Conservation (phyloP, 2,888 invertebrate species). For the Drosophila hamatofila region DNA sequence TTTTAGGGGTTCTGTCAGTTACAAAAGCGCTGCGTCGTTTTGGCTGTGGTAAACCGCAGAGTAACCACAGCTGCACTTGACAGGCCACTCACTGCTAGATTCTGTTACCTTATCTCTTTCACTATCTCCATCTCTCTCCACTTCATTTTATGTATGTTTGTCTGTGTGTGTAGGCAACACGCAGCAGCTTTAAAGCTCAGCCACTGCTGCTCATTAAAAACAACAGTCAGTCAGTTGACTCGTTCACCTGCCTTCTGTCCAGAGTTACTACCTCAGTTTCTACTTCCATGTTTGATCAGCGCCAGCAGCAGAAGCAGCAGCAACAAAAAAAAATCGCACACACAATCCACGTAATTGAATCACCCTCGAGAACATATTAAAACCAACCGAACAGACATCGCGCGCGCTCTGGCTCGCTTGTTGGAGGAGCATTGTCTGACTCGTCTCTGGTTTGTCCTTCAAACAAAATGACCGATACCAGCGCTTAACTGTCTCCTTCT, state of each 20-base stretch:
- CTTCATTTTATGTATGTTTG: conserved; percentile 1
- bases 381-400: conserved; percentile 62
- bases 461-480: conserved; percentile 71
- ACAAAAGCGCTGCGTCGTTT: conserved; percentile 54
- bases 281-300: conserved; percentile 52
- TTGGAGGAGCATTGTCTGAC: conserved; percentile 55
- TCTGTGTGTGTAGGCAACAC: conserved; percentile 26
- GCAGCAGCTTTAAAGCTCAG: conserved; percentile 58
- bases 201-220: conserved; percentile 65
- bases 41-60: conserved; percentile 52
- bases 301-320: conserved; percentile 34
- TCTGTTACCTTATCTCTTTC: conserved; percentile 17
- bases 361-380: conserved; percentile 79
- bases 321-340: conserved; percentile 48
- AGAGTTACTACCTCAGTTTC: conserved; percentile 44
- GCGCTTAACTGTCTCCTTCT: conserved; percentile 49
- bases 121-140: neutral
- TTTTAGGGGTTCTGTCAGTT: conserved; percentile 28
- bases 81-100: conserved; percentile 48
- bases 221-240: conserved; percentile 65
- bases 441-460: conserved; percentile 72
- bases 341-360: conserved; percentile 75
- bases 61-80: conserved; percentile 63
- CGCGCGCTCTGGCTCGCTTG: conserved; percentile 13
- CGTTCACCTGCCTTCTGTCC: conserved; percentile 57